These are phyloP conservation scores for Chloroclysta siterata DNA, from an alignment of 2,888 invertebrate genomes.

Conservation along the genomic window DNA sequence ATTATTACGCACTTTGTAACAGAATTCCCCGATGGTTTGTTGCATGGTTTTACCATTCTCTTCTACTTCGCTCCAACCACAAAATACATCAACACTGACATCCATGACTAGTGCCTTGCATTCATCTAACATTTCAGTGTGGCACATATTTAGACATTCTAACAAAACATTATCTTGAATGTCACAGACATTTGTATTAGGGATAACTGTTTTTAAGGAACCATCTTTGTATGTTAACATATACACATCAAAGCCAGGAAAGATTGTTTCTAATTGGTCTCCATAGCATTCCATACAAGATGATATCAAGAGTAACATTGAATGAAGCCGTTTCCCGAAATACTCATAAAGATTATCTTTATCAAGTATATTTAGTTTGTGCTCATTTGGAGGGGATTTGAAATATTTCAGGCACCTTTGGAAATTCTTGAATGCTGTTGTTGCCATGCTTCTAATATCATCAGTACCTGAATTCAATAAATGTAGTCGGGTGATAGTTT, in stretches of 20 bases:
- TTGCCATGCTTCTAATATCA: slow-evolving; percentile 42
- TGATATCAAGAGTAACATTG: slow-evolving; percentile 53
- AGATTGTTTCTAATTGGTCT: slow-evolving; percentile 49
- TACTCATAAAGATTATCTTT: slow-evolving; percentile 65
- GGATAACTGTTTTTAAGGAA: slow-evolving; percentile 44
- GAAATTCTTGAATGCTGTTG: slow-evolving; percentile 54
- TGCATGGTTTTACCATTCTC: slow-evolving; percentile 68
- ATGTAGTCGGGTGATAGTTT: slow-evolving; percentile 61
- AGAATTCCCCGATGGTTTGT: slow-evolving; percentile 67
- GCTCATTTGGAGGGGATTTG: slow-evolving; percentile 62
- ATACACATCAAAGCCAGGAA: slow-evolving; percentile 55
- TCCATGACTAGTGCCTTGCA: slow-evolving; percentile 69
- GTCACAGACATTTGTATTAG: slow-evolving; percentile 51
- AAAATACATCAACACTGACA: slow-evolving; percentile 74
- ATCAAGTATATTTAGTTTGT: slow-evolving; percentile 55
- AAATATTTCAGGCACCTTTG: slow-evolving; percentile 65
- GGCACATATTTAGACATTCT: slow-evolving; percentile 61
- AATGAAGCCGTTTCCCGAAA: slow-evolving; percentile 60
- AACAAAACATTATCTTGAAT: slow-evolving; percentile 51
- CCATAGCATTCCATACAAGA: slow-evolving; percentile 58
- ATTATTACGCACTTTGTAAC: slow-evolving; percentile 58
- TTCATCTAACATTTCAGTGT: slow-evolving; percentile 60
- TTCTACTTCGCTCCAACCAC: slow-evolving; percentile 78
- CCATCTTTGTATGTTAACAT: slow-evolving; percentile 57
- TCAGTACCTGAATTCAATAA: slow-evolving; percentile 56